phyloP scores from a whole-genome alignment of 2,888 invertebrate genomes.

The Oxyscelio sp. region DNA sequence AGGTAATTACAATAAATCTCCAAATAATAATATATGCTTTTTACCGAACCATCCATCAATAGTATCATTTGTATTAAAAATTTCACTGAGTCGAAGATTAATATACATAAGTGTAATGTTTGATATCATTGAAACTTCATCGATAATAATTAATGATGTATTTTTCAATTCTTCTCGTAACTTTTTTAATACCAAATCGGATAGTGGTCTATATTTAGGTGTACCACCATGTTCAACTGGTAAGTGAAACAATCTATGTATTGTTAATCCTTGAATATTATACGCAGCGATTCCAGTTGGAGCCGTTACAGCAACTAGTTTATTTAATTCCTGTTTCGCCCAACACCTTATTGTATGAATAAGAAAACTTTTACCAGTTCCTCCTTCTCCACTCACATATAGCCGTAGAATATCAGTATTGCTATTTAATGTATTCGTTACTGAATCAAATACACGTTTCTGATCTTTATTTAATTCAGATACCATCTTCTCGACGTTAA shows the following conservation, averaged over 20 bases:
- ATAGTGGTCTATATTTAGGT: conserved; percentile 78
- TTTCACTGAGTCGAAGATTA: conserved; percentile 75
- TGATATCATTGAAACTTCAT: neutral
- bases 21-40: conserved; percentile 79
- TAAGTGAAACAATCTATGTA: conserved; percentile 69
- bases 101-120: neutral
- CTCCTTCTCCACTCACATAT: conserved; percentile 80
- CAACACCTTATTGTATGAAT: conserved; percentile 80
- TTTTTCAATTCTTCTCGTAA: conserved; percentile 74
- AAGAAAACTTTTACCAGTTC: conserved; percentile 81
- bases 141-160: conserved; percentile 68
- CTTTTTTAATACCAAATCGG: conserved; percentile 76
- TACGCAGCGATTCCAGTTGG: conserved; percentile 84
- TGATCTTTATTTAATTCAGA: conserved; percentile 78
- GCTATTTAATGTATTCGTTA: conserved; percentile 43
- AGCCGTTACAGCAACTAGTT: conserved; percentile 80
- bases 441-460: conserved; percentile 77
- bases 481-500: conserved; percentile 63
- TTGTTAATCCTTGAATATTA: conserved; percentile 83
- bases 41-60: conserved; percentile 81
- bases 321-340: conserved; percentile 78
- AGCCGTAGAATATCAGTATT: conserved; percentile 43
- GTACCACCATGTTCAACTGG: conserved; percentile 11
- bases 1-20: conserved; percentile 78
- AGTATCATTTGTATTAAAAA: conserved; percentile 64